Conservation (phyloP, 2,113 vertebrate genomes). For the Capreolus pygargus region DNA sequence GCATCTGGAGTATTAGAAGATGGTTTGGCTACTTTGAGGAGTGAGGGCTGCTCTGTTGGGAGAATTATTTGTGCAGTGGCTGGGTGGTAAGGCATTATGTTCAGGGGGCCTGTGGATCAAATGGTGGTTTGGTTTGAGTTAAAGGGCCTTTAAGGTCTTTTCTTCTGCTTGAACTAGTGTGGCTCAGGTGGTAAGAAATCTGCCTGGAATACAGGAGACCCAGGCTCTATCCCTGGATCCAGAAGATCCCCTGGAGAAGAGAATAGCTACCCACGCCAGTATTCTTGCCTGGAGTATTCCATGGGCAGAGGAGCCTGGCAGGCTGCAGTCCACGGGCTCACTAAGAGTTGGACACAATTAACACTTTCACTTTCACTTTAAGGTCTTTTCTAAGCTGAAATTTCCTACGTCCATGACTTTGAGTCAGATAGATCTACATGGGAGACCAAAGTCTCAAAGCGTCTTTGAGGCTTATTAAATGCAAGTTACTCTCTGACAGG, state of each 20-base stretch:
- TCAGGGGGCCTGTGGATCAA: not conserved
- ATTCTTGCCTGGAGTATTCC: not conserved
- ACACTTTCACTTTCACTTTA: not conserved
- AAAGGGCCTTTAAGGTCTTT: not conserved
- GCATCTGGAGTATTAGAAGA: not conserved
- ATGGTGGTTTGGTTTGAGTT: not conserved
- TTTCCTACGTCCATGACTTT: not conserved
- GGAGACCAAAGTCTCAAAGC: not conserved
- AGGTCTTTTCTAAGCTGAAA: not conserved
- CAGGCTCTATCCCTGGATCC: not conserved
- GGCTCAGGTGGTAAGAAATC: not conserved
- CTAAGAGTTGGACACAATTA: not conserved
- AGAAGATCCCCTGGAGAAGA: not conserved
- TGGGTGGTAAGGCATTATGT: not conserved
- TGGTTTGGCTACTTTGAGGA: not conserved
- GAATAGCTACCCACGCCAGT: fast-evolving
- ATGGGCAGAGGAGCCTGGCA: not conserved
- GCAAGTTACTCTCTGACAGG: not conserved
- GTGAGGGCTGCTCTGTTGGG: not conserved
- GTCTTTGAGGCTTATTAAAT: not conserved
- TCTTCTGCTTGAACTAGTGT: not conserved
- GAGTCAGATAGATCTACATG: not conserved
- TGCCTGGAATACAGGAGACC: not conserved
- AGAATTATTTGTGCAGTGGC: too few species aligned
- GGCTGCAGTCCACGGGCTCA: not conserved